phyloP scores from a whole-genome alignment of 2,113 vertebrate genomes.

The Oenanthe oenanthe region DNA sequence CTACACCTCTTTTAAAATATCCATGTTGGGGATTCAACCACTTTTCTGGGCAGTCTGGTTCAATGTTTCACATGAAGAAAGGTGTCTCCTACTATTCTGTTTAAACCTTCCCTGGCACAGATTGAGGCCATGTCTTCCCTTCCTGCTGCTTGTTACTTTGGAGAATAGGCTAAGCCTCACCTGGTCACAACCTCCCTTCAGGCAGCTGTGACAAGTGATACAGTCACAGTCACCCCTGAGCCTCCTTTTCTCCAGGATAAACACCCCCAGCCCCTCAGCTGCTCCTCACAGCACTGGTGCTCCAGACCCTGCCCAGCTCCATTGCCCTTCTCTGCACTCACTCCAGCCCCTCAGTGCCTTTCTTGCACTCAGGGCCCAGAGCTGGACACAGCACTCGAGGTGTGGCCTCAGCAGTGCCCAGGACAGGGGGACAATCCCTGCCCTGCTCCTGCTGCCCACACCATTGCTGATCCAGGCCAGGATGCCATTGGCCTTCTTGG shows the following conservation, averaged over 20 bases:
- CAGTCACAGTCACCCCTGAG: neutral
- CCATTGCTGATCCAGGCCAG: too few relatives aligned
- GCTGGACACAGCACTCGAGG: too few relatives aligned
- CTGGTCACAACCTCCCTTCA: neutral
- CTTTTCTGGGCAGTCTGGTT: neutral
- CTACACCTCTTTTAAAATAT: neutral
- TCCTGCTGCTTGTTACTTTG: neutral
- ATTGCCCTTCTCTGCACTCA: accelerated
- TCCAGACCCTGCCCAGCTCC: neutral
- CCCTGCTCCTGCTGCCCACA: too few relatives aligned
- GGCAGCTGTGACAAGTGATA: accelerated
- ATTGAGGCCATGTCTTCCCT: neutral
- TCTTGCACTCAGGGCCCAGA: too few relatives aligned
- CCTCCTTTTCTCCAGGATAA: neutral
- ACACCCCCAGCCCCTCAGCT: neutral
- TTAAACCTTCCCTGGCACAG: neutral
- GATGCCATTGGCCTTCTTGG: too few relatives aligned
- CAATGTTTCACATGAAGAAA: neutral
- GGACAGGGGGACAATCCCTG: too few relatives aligned
- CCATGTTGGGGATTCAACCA: neutral
- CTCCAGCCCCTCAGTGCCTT: too few relatives aligned
- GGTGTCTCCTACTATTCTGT: neutral
- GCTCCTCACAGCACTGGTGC: neutral
- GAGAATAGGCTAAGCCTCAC: accelerated
- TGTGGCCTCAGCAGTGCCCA: too few relatives aligned